Conservation (phyloP, 92 coral and sea anemone genomes). For the Bergia sp. region DNA sequence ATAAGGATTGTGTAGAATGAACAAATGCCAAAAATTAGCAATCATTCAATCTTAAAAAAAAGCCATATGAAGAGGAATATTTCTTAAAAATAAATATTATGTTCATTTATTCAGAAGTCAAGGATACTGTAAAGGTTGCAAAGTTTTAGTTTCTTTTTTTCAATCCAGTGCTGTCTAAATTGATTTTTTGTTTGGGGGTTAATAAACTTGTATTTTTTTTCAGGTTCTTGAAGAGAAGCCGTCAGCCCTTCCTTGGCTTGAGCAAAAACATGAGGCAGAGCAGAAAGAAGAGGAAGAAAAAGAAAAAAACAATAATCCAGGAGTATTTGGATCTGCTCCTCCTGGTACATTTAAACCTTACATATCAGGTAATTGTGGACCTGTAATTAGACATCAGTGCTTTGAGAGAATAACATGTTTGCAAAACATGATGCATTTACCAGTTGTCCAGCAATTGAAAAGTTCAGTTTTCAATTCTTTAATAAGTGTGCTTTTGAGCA, state of each 20-base stretch:
- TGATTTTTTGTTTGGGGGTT: neutral
- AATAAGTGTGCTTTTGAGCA: too few relatives aligned
- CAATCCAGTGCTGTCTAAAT: neutral
- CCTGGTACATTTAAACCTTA: slow-evolving; percentile 80
- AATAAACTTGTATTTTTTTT: neutral
- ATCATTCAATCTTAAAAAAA: too few relatives aligned
- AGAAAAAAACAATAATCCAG: slow-evolving; percentile 30
- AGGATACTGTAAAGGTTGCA: too few relatives aligned
- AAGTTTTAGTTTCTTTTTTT: too few relatives aligned
- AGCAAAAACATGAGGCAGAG: slow-evolving; percentile 64
- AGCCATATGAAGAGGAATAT: too few relatives aligned
- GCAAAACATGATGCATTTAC: neutral
- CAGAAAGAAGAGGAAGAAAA: slow-evolving; percentile 49
- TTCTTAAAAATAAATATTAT: neutral
- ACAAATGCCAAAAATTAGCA: too few relatives aligned
- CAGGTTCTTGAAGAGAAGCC: slow-evolving; percentile 86
- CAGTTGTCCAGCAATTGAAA: too few relatives aligned
- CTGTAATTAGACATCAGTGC: neutral
- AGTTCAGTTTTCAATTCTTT: too few relatives aligned
- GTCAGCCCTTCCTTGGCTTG: slow-evolving; percentile 88
- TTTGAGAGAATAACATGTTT: neutral
- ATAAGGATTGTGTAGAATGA: too few relatives aligned
- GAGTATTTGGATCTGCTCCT: slow-evolving; percentile 54
- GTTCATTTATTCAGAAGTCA: too few relatives aligned
- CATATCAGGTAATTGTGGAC: slow-evolving; percentile 73